phyloP scores from a whole-genome alignment of 1,140 invertebrate genomes.

The Gyrodactylus bullatarudis region DNA sequence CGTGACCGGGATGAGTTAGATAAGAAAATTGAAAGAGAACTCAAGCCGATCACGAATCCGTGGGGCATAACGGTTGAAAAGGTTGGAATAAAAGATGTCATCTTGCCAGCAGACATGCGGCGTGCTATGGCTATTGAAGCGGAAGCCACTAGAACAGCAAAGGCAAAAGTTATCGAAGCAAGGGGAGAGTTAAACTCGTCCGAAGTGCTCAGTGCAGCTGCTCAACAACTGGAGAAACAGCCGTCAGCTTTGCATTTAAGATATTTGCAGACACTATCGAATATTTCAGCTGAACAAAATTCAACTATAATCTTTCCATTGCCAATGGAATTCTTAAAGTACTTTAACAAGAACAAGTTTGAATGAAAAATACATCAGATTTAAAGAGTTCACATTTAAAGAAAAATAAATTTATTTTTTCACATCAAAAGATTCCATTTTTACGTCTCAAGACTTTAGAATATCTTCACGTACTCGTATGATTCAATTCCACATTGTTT shows the following conservation, averaged over 20 bases:
- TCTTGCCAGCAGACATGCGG: not conserved
- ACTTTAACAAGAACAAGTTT: constrained; percentile 1
- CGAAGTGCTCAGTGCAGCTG: not conserved
- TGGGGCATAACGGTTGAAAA: not conserved
- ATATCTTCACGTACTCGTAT: too few relatives aligned
- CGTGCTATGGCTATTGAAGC: not conserved
- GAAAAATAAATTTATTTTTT: too few relatives aligned
- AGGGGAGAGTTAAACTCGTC: not conserved
- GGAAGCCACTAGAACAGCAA: not conserved
- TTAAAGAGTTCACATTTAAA: too few relatives aligned
- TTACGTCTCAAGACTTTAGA: too few relatives aligned
- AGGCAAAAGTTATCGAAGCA: not conserved
- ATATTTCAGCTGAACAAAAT: constrained; percentile 73
- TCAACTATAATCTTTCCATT: constrained; percentile 77
- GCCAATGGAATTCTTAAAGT: constrained; percentile 43
- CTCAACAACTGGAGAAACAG: not conserved
- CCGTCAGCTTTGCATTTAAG: constrained; percentile 35
- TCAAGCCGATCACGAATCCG: not conserved
- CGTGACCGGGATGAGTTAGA: not conserved
- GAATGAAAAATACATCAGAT: too few relatives aligned
- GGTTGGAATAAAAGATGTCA: not conserved
- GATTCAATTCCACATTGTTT: too few relatives aligned
- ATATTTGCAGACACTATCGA: constrained; percentile 45
- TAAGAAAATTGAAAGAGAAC: not conserved
- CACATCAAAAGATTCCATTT: too few relatives aligned